Evolutionary conservation across 2,797 vertebrate species (phyloP), one percentile per base, ranked within the genome.

Genomic region (Threskiornis aethiopicus): DNA sequence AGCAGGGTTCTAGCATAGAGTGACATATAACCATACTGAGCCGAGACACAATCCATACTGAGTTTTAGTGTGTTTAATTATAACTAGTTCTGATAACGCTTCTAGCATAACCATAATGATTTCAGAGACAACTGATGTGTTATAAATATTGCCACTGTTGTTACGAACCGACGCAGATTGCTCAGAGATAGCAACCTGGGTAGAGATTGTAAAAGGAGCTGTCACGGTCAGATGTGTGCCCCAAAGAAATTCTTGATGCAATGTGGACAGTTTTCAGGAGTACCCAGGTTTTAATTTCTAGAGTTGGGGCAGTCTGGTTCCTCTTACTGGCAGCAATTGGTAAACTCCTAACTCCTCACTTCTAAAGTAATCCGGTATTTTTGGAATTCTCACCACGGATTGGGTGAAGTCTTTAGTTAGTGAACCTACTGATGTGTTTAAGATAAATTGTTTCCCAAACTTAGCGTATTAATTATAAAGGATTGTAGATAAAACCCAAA

Each of bases 21-120:
- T 44, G 65, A 57, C 1, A 0, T 51, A 3, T 37, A 62, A 49
- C 16, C 7, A 0, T 13, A 2, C 26, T 33, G 64, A 71, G 15
- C 49, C 28, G 57, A 75, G 67, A 37, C 9, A 15, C 44, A 26
- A 5, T 52, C 58, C 39, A 1, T 18, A 9, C 59, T 24, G 47
- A 28, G 24, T n/a, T 86, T 51, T 17, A 15, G 21, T 24, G 9
- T 35, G 16, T 64, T 62, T 76, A 26, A 8, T 37, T 72, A 5
- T 76, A 41, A 18, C 22, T 25, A 5, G 25, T 83, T 90, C 42
- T 31, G 5, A 1, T 65, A 52, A 42, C 31, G 26, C 18, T 91
- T 69, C 42, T 58, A 20, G 29, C 10, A 2, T 59, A 52, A 44
- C 19, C 7, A 0, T 26, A 21, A 9, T 29, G 51, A 55, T 42